A percentile compares a stretch with the other conserved stretches of the same genome.
phyloP scores from a whole-genome alignment of 1,140 invertebrate species.

The Bacillus rossius region DNA sequence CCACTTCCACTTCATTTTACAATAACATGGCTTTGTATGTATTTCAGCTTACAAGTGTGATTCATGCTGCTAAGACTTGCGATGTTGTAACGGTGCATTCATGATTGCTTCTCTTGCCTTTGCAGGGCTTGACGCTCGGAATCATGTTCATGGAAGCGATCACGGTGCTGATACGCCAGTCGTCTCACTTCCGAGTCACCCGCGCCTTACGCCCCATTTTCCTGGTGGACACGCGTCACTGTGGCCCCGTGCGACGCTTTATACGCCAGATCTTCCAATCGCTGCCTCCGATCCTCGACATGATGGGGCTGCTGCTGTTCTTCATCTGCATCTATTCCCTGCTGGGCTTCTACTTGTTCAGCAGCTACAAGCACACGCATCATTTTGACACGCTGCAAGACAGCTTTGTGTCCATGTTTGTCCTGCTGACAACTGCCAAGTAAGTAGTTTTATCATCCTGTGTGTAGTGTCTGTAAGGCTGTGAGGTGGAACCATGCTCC shows the following conservation, averaged over 20 bases:
- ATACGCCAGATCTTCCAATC: conserved; percentile 56
- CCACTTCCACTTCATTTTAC: too few species aligned
- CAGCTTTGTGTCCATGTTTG: conserved; percentile 86
- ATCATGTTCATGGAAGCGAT: conserved; percentile 85
- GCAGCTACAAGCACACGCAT: conserved; percentile 60
- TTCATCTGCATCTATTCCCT: conserved; percentile 82
- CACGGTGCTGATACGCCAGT: conserved; percentile 73
- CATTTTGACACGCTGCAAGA: conserved; percentile 74
- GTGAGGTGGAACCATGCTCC: too few species aligned
- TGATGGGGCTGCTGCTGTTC: conserved; percentile 79
- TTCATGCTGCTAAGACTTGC: background rate
- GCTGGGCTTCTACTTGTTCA: conserved; percentile 79
- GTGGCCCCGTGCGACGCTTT: conserved; percentile 56
- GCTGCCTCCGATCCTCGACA: conserved; percentile 83
- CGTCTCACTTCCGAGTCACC: conserved; percentile 82
- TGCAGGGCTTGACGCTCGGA: conserved; percentile 65
- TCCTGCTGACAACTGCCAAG: conserved; percentile 89
- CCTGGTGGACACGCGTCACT: conserved; percentile 80
- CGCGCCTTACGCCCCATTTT: conserved; percentile 85
- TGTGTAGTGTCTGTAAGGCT: too few species aligned
- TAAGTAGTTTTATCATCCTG: conserved; percentile 55
- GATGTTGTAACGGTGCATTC: background rate
- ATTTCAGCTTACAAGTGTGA: background rate
- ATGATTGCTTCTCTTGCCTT: conserved; percentile 28
- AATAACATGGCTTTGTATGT: background rate